These are phyloP conservation scores for Sminthurinus aureus DNA, from an alignment of 2,888 invertebrate genomes.

Conservation along the genomic window DNA sequence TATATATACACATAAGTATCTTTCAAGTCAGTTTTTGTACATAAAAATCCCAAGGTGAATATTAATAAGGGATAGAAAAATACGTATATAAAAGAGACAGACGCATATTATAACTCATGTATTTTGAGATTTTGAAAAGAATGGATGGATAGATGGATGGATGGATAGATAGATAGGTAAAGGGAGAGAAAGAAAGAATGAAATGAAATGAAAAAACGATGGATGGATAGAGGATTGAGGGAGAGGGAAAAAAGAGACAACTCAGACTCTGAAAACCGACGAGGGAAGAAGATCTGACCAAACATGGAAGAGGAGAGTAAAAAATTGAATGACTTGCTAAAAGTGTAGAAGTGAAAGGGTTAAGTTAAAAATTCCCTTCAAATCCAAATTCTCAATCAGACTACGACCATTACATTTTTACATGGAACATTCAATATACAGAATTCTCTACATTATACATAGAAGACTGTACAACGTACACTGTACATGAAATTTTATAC, in stretches of 20 bases:
- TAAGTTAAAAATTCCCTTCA: not conserved
- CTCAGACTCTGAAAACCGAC: constrained; percentile 30
- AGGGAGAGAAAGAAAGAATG: constrained; percentile 8
- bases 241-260: constrained; percentile 27
- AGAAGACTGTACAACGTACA: constrained; percentile 20
- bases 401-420: constrained; percentile 8
- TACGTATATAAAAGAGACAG: not conserved
- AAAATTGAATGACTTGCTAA: constrained; percentile 6
- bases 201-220: too few relatives aligned
- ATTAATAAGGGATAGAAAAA: constrained; percentile 20
- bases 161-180: not conserved
- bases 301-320: constrained; percentile 43
- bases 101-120: constrained; percentile 20
- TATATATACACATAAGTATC: not conserved
- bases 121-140: constrained; percentile 28
- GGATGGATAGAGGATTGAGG: not conserved
- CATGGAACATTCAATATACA: too few relatives aligned
- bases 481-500: too few relatives aligned
- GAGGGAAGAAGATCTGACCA: constrained; percentile 37
- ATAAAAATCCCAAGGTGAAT: constrained; percentile 31
- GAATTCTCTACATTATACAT: too few relatives aligned
- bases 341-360: constrained; percentile 31
- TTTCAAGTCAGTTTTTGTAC: constrained; percentile 35
- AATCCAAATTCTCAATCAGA: constrained; percentile 18
- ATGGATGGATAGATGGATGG: constrained; percentile 14